Evolutionary conservation across 2,113 vertebrate genomes (phyloP).

Genomic region (Nanorana parkeri): DNA sequence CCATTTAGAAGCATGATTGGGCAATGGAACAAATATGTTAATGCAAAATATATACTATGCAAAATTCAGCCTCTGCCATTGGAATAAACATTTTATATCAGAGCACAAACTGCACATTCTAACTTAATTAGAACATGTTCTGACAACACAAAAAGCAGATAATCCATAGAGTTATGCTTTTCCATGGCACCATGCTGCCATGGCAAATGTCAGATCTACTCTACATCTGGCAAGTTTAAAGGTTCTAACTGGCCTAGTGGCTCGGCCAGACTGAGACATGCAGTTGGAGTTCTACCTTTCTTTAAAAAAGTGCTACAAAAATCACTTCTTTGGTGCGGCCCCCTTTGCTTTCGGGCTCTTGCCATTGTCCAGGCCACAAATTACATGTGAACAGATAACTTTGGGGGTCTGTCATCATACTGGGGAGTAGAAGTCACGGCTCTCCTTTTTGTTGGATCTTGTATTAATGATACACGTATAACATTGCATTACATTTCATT

Average conservation of each 20-base stretch:
- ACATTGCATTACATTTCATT: not conserved
- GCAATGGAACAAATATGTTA: constrained; percentile 10
- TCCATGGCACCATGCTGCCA: constrained; percentile 49
- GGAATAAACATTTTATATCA: not conserved
- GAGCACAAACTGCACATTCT: constrained; percentile 50
- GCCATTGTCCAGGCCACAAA: not conserved
- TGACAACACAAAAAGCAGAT: constrained; percentile 37
- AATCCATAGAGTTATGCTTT: not conserved
- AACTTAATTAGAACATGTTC: constrained; percentile 23
- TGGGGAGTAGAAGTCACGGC: not conserved
- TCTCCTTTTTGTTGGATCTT: constrained; percentile 18
- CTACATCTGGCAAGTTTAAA: not conserved
- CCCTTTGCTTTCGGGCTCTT: not conserved
- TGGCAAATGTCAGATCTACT: not conserved
- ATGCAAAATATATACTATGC: not conserved
- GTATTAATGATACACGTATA: not conserved
- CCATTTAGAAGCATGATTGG: constrained; percentile 24
- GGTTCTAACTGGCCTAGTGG: not conserved
- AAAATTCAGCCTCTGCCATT: constrained; percentile 6
- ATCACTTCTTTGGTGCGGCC: not conserved
- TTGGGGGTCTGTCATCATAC: not conserved
- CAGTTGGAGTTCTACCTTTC: constrained; percentile 34
- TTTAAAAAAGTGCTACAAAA: not conserved
- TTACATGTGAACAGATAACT: not conserved
- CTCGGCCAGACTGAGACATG: constrained; percentile 25